phyloP scores from a whole-genome alignment of 53 echinoderm and acorn worm species.

The Mesocentrotus franciscanus region DNA sequence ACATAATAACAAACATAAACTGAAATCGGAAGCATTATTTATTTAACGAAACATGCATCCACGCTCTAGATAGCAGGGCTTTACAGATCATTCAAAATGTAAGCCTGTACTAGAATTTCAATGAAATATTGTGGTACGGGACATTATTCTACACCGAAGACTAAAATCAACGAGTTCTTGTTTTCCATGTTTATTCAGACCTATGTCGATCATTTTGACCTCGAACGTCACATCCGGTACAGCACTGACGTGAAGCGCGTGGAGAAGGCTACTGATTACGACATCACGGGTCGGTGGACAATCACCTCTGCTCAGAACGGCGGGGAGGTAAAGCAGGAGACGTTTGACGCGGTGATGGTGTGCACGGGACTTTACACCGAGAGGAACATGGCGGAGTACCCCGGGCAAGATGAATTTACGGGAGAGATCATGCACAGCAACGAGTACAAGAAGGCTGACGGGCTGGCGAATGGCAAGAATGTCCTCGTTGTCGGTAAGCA shows the following conservation, averaged over 20 bases:
- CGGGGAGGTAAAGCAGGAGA: slow-evolving; percentile 54
- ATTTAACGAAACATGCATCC: too few species aligned
- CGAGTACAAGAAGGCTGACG: slow-evolving; percentile 77
- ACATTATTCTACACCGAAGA: not conserved
- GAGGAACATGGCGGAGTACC: slow-evolving; percentile 69
- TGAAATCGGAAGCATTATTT: too few species aligned
- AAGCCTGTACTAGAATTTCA: not conserved
- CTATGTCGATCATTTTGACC: slow-evolving; percentile 77
- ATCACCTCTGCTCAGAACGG: slow-evolving; percentile 65
- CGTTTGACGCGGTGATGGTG: slow-evolving; percentile 87
- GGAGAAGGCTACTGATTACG: slow-evolving; percentile 74
- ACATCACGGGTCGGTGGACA: slow-evolving; percentile 79
- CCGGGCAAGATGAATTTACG: slow-evolving; percentile 78
- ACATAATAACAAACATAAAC: too few species aligned
- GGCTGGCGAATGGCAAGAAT: slow-evolving; percentile 74
- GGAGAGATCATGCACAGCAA: slow-evolving; percentile 86
- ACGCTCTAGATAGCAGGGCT: too few species aligned
- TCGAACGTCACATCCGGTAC: slow-evolving; percentile 82
- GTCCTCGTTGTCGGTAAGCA: slow-evolving; percentile 88
- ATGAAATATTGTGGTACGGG: too few species aligned
- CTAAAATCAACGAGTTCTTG: not conserved
- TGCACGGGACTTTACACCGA: slow-evolving; percentile 79
- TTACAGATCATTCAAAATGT: not conserved
- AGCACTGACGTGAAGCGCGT: slow-evolving; percentile 79
- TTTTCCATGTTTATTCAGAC: slow-evolving; percentile 28